Conservation (phyloP, 2,113 vertebrate genomes). For the Rhea americana region DNA sequence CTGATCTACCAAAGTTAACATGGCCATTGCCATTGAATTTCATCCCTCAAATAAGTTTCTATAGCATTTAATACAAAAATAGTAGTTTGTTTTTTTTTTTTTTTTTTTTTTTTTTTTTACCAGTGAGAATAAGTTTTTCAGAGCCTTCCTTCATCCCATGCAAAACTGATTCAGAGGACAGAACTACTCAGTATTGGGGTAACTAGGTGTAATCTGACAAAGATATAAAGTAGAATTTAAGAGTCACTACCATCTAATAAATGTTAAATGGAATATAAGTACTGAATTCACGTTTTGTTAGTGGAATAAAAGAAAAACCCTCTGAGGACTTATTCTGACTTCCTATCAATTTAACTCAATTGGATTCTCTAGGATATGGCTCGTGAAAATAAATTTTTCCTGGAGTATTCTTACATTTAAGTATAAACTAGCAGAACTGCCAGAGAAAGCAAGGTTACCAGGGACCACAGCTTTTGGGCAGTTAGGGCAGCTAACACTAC, state of each 20-base stretch:
- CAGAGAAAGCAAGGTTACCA: neutral
- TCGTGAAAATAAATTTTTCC: neutral
- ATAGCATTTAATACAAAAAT: neutral
- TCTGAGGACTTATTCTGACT: neutral
- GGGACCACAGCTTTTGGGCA: neutral
- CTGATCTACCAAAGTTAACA: neutral
- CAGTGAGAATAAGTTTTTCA: neutral
- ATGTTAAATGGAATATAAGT: neutral
- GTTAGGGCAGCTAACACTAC: neutral
- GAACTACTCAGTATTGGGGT: neutral
- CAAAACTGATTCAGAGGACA: neutral
- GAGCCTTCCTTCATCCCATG: neutral
- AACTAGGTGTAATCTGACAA: neutral
- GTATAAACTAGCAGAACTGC: neutral
- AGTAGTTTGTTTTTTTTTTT: neutral
- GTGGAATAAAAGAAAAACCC: accelerated
- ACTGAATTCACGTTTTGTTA: neutral
- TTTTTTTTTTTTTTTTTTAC: neutral
- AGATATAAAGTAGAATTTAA: neutral
- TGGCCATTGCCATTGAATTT: neutral
- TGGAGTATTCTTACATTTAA: neutral
- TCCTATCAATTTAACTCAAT: neutral
- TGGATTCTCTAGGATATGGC: neutral
- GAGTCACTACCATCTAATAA: neutral
- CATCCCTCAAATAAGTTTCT: neutral